Evolutionary conservation across 2,888 invertebrate genomes (phyloP).

Genomic region (Lasioglossum lativentre): DNA sequence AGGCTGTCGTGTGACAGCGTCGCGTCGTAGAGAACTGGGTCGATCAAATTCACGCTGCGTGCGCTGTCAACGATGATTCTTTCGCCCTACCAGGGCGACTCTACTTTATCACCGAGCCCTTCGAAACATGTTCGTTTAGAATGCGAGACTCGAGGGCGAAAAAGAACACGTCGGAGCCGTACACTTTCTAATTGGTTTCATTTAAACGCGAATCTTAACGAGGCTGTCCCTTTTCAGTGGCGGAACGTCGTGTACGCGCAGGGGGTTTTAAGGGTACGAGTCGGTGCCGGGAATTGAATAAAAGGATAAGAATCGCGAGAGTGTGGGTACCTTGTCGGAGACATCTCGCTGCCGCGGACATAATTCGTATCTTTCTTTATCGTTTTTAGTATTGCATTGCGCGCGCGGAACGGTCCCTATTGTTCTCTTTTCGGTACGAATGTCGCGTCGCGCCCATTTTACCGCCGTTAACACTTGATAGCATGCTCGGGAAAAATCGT

Average conservation of each 20-base stretch:
- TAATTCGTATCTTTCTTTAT: neutral
- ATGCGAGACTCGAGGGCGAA: neutral
- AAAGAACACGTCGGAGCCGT: neutral
- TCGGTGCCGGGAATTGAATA: neutral
- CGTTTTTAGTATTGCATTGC: neutral
- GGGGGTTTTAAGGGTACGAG: neutral
- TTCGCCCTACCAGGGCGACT: neutral
- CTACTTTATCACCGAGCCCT: neutral
- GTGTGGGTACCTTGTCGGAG: neutral
- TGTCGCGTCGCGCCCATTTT: neutral
- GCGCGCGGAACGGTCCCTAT: neutral
- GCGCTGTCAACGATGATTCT: neutral
- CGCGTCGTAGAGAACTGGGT: neutral
- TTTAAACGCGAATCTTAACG: neutral
- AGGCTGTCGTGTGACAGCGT: neutral
- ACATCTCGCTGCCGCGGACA: neutral
- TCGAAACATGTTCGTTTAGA: neutral
- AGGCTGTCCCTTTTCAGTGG: neutral
- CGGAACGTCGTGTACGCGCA: neutral
- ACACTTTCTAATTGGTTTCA: neutral
- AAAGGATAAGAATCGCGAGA: neutral
- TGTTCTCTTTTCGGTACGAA: neutral
- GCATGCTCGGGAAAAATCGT: neutral
- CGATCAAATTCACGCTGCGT: constrained; percentile 18
- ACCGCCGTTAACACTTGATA: neutral